Evolutionary conservation across 2,888 invertebrate species (phyloP).

Genomic region (Campoplex capitator): DNA sequence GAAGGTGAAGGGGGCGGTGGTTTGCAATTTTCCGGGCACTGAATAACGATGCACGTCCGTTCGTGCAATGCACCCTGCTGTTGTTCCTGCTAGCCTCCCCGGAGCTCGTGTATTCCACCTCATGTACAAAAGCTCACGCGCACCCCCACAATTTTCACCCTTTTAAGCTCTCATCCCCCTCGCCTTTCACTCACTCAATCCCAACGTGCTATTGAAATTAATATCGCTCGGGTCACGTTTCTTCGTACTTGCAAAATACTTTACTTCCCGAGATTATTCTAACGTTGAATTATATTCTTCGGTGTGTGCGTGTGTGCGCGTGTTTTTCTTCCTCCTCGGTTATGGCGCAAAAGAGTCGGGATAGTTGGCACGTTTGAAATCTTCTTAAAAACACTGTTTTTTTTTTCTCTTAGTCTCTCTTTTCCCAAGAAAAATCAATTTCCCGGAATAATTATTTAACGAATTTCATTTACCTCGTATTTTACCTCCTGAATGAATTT

Average conservation of each 20-base stretch:
- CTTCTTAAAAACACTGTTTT: background rate
- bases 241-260: slow-evolving; percentile 20
- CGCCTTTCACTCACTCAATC: slow-evolving; percentile 52
- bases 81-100: slow-evolving; percentile 13
- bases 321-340: background rate
- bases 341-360: background rate
- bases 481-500: background rate
- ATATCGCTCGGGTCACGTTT: slow-evolving; percentile 52
- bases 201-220: slow-evolving; percentile 57
- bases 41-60: slow-evolving; percentile 63
- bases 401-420: background rate
- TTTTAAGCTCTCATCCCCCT: background rate
- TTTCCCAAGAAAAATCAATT: too few species aligned
- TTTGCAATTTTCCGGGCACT: slow-evolving; percentile 61
- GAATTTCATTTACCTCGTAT: background rate
- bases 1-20: too few species aligned
- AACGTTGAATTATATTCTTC: slow-evolving; percentile 19
- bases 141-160: slow-evolving; percentile 24
- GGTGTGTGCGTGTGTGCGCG: too few species aligned
- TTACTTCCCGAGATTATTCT: slow-evolving; percentile 17
- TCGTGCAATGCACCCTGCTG: slow-evolving; percentile 52
- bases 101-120: slow-evolving; percentile 33
- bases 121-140: slow-evolving; percentile 56
- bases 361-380: background rate
- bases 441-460: background rate